Evolutionary conservation across 1,140 invertebrate genomes (phyloP), one percentile per base, ranked within the genome.

Genomic region (Drosophila erecta): DNA sequence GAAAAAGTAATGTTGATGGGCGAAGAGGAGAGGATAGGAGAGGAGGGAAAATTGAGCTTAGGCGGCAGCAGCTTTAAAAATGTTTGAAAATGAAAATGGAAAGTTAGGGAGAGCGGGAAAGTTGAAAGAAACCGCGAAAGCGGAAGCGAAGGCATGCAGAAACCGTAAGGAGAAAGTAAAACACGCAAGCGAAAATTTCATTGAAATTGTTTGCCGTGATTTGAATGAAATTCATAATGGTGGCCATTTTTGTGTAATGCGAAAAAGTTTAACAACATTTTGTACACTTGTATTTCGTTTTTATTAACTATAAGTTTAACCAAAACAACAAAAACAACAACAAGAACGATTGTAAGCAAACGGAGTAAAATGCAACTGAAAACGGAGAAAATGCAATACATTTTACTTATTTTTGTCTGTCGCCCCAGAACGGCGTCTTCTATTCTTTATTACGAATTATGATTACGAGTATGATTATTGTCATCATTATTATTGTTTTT

Each of bases 181-280:
- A 76, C 70, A 79, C 62, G 83, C 62, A 74, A 64, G 58, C 72
- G 59, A 59, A 77, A 37, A 86, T 86, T 87, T 87, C 84, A 74
- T 87, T 87, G 84, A 89, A 89, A 87, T 84, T 89, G 85, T 89
- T 89, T 89, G 78, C 87, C 81, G 90, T 91, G 90, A 91, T 91
- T 90, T 90, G 83, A 91, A 91, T 91, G 86, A 90, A 91, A 91
- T 91, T 91, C 90, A 81, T 91, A 87, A 90, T 91, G 80, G 86
- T 91, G 90, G 90, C 90, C 90, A 91, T 91, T 85, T 71, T 79
- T 80, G 69, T 83, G 79, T 81, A 87, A 86, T 87, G 83, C 76
- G 71, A 87, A 81, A 83, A 72, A 75, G 74, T 81, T 87, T 72
- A 76, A 81, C 53, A 81, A 78, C 69, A 76, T 87, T 87, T 87